A percentile compares a stretch with the other conserved stretches of the same genome.
Evolutionary conservation across 2,113 vertebrate species (phyloP).

Genomic region (Chauna torquata): DNA sequence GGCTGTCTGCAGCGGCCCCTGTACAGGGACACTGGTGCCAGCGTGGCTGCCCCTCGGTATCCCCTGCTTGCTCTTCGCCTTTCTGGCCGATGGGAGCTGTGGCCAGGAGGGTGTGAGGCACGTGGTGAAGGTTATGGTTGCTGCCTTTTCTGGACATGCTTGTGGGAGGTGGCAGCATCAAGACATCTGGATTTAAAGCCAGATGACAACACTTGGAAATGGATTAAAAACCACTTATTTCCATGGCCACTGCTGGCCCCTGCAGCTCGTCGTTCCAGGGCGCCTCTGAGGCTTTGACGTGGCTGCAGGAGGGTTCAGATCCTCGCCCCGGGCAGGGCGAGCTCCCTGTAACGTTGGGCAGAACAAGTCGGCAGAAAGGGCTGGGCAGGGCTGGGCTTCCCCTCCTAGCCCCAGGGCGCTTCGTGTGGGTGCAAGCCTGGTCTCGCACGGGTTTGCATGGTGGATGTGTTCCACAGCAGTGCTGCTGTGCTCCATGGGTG

Average conservation of each 20-base stretch:
- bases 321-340: not conserved
- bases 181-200: constrained; percentile 55
- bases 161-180: constrained; percentile 53
- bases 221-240: constrained; percentile 57
- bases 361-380: not conserved
- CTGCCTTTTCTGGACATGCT: constrained; percentile 34
- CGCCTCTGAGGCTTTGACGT: not conserved
- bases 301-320: not conserved
- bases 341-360: not conserved
- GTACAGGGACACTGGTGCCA: not conserved
- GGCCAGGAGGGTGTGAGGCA: not conserved
- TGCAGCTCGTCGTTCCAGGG: not conserved
- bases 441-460: not conserved
- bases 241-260: constrained; percentile 37
- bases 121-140: not conserved
- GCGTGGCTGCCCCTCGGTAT: not conserved
- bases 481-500: constrained; percentile 46
- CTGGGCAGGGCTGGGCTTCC: not conserved
- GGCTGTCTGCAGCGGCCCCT: not conserved
- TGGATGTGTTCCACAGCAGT: constrained; percentile 25
- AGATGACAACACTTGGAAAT: constrained; percentile 62
- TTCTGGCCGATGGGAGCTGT: not conserved
- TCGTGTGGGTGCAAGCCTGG: fast-evolving
- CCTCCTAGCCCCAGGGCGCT: not conserved
- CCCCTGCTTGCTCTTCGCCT: not conserved